Percentiles rank a stretch among this genome's conserved stretches.
Conservation (phyloP, 2,797 vertebrate species). For the Cercopithecus diana region DNA sequence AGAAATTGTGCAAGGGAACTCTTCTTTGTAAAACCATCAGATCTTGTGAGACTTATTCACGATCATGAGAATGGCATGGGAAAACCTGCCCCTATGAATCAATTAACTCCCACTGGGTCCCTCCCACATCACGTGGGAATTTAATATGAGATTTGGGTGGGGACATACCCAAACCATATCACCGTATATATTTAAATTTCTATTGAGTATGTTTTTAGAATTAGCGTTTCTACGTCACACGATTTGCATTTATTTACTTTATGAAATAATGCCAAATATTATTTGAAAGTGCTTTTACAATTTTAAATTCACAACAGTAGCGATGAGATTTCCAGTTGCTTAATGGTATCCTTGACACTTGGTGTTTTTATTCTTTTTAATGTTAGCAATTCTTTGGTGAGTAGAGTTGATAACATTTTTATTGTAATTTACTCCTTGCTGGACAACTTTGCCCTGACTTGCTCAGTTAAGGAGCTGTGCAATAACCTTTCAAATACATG, state of each 20-base stretch:
- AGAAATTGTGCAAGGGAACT: neutral
- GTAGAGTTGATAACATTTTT: neutral
- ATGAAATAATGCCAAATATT: neutral
- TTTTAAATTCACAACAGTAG: neutral
- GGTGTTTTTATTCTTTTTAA: neutral
- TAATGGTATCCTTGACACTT: neutral
- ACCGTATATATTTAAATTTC: neutral
- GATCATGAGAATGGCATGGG: neutral
- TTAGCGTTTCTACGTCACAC: neutral
- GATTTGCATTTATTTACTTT: neutral
- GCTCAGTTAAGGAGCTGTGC: constrained; percentile 68
- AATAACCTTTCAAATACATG: constrained; percentile 73
- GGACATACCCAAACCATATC: neutral
- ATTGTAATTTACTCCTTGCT: neutral
- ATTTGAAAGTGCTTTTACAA: neutral
- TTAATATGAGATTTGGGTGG: neutral
- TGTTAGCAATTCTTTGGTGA: neutral
- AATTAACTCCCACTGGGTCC: neutral
- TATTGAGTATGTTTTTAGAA: neutral
- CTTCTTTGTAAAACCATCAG: neutral
- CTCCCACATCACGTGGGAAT: neutral
- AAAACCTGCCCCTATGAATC: neutral
- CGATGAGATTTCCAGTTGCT: neutral
- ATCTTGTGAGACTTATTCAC: neutral
- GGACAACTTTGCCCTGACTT: neutral